Evolutionary conservation across 1,140 invertebrate species (phyloP).

Genomic region (Saxidomus purpurata): DNA sequence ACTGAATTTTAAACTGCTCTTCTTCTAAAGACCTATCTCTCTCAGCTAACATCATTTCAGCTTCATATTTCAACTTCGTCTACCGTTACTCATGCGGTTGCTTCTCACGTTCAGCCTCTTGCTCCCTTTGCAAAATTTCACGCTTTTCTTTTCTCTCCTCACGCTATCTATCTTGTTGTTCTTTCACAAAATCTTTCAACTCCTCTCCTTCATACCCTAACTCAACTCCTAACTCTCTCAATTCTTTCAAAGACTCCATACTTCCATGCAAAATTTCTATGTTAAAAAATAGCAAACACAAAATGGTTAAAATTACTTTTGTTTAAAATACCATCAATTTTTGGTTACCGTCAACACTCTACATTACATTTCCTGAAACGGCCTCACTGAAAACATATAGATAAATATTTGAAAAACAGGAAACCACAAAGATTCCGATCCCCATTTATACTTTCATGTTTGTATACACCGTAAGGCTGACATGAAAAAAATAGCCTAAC

Average conservation of each 20-base stretch:
- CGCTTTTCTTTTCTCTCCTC: background rate
- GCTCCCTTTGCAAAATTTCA: background rate
- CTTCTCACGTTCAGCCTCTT: constrained; percentile 2
- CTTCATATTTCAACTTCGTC: background rate
- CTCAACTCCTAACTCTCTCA: background rate
- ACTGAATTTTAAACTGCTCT: background rate
- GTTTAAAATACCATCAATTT: too few species aligned
- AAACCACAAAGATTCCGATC: too few species aligned
- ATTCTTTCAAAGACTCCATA: background rate
- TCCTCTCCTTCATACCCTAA: background rate
- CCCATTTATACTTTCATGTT: too few species aligned
- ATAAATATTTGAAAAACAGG: too few species aligned
- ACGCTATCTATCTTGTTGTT: constrained; percentile 7
- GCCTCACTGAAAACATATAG: background rate
- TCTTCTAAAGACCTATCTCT: background rate
- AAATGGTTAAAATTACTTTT: background rate
- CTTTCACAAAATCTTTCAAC: background rate
- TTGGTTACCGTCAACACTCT: too few species aligned
- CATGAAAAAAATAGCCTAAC: too few species aligned
- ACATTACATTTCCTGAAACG: background rate
- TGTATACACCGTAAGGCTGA: too few species aligned
- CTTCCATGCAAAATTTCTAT: background rate
- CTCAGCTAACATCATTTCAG: background rate
- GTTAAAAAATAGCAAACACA: background rate
- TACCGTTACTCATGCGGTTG: background rate